These are phyloP conservation scores for Cactoblastis cactorum DNA, from an alignment of 2,888 invertebrate genomes.

Conservation along the genomic window DNA sequence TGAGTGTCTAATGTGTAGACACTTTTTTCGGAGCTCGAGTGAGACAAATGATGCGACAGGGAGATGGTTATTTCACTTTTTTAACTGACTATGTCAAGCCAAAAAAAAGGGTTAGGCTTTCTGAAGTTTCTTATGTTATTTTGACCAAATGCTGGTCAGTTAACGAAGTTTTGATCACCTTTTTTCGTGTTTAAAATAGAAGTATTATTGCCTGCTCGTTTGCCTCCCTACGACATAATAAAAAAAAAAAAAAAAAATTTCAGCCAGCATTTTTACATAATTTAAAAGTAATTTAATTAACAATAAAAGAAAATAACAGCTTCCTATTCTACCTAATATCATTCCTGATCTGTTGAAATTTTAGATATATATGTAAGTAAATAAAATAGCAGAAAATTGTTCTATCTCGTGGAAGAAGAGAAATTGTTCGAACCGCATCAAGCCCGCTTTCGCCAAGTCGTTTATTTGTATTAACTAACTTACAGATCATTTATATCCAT, in stretches of 20 bases:
- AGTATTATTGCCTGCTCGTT: no score
- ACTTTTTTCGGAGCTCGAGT: background rate
- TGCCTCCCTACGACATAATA: no score
- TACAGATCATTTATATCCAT: constrained; percentile 58
- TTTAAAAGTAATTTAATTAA: no score
- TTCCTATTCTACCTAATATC: no score
- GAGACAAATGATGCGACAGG: constrained; percentile 4
- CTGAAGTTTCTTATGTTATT: background rate
- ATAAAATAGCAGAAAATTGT: constrained; percentile 33
- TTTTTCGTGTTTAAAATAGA: no score
- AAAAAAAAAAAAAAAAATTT: no score
- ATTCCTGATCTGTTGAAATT: no score
- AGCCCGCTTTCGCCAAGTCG: constrained; percentile 44
- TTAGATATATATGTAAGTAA: no score
- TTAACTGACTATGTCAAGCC: background rate
- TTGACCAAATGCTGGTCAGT: no score
- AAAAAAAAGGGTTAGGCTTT: constrained; percentile 7
- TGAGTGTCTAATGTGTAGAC: constrained; percentile 7
- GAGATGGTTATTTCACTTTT: background rate
- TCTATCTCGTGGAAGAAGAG: constrained; percentile 33
- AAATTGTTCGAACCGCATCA: constrained; percentile 49
- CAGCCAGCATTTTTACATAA: no score
- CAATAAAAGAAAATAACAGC: no score
- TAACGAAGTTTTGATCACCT: no score
- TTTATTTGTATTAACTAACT: constrained; percentile 64